Evolutionary conservation across 1,140 invertebrate species (phyloP), one percentile per base, ranked within the genome.

Genomic region (Akabosia matsudoensis): DNA sequence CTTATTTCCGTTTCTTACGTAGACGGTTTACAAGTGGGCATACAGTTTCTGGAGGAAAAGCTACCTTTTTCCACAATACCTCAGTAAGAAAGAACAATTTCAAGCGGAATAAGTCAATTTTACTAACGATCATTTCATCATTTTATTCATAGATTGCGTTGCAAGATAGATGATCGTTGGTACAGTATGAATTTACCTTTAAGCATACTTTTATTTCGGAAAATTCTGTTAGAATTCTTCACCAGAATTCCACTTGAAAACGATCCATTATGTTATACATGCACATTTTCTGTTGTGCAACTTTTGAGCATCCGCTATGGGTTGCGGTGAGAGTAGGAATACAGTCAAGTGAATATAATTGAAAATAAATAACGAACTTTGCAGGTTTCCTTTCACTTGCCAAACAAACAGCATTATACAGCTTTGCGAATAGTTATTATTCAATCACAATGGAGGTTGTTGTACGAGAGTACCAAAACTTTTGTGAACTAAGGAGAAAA

Each of bases 71-170:
- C n/a, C n/a, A n/a, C n/a, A n/a, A n/a, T n/a, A n/a, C n/a, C n/a
- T n/a, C n/a, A n/a, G n/a, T n/a, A n/a, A n/a, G 14, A 30, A 67
- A 67, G n/a, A 7, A 67, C 10, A 67, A 67, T 31, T 67, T 67
- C 61, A 31, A 30, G 61, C 61, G 61, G 61, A 67, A 67, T 67
- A 67, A 67, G 31, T 67, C 7, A 31, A 67, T 67, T 67, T 31
- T 30, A 30, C 61, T 67, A 67, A 67, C 61, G 61, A 31, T 67
- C 61, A 67, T 67, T 67, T 67, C 26, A 67, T 67, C 61, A 67
- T 67, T 30, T 67, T 67, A 16, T 31, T 67, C 61, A 18, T 45
- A 18, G 37, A 18, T 45, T 45, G 54, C n/a, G 54, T 61, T 61
- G 24, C 54, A 10, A 10, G 18, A n/a, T n/a, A 45, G 37, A 45